phyloP scores from a whole-genome alignment of 2,888 invertebrate species.

The Pardosa pseudoannulata region DNA sequence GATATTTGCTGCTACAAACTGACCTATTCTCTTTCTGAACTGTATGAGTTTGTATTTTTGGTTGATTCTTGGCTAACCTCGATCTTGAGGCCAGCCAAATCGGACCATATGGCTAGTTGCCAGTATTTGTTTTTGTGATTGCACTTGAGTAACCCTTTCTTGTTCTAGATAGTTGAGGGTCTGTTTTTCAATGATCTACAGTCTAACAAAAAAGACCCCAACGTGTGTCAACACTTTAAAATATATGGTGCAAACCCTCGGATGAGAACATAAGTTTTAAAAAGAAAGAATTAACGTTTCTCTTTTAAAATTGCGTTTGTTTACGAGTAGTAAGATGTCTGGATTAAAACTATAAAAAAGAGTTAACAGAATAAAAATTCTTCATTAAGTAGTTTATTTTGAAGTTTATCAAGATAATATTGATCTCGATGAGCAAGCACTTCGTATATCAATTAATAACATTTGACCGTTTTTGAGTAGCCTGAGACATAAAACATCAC shows the following conservation, averaged over 20 bases:
- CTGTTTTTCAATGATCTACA: neutral
- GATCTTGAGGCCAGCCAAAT: constrained; percentile 14
- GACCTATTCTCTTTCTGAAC: constrained; percentile 1
- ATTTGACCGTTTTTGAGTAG: too few relatives aligned
- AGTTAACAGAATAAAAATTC: too few relatives aligned
- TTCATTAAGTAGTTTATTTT: too few relatives aligned
- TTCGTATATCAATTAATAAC: too few relatives aligned
- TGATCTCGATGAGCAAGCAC: too few relatives aligned
- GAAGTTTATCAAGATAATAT: too few relatives aligned
- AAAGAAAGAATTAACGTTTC: too few relatives aligned
- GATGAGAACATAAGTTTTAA: neutral
- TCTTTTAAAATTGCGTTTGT: too few relatives aligned
- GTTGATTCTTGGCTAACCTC: constrained; percentile 13
- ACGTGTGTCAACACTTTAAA: neutral
- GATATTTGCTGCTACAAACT: neutral
- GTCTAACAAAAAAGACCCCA: neutral
- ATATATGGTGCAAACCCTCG: neutral
- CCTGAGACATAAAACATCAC: too few relatives aligned
- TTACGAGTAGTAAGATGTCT: too few relatives aligned
- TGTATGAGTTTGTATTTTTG: neutral
- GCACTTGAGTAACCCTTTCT: constrained; percentile 6
- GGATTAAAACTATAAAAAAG: too few relatives aligned
- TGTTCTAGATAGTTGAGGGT: neutral
- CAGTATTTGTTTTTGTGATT: neutral
- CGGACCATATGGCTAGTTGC: neutral